Evolutionary conservation across 2,113 vertebrate species (phyloP), one percentile per base, ranked within the genome.

Genomic region (Notothenia coriiceps): DNA sequence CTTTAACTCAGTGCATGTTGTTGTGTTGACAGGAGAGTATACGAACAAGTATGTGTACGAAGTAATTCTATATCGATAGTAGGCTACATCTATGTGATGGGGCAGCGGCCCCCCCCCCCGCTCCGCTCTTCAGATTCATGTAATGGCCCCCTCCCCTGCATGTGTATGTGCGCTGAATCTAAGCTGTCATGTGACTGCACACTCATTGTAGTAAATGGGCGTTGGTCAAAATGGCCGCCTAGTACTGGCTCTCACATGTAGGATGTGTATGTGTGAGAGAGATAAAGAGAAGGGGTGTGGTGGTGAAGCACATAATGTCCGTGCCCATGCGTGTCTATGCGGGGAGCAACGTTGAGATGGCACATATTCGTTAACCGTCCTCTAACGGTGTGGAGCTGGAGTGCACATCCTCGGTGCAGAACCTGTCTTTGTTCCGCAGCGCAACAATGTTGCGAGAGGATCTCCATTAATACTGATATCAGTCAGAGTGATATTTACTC

Each of bases 141-240:
- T 77, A 75, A 82, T 85, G 83, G 86, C 64, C 79, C 56, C 17
- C 0, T 18, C 71, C 69, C 60, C 75, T 78, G 75, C 2, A 43
- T 68, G 60, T 54, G 62, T 66, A 74, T 78, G 43, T 67, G 65
- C 65, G 46, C 54, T 12, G 43, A 54, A 77, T 76, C 67, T 63
- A 50, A 29, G 68, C 78, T 14, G 70, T 84, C 86, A 91, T 29
- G 87, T 92, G 91, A 91, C 85, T n/a, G 70, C 84, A 63, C 84
- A 54, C 71, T 94, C 91, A 82, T 90, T 87, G 92, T 94, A 90
- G 91, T 94, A 95, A 94, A 92, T 94, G 94, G 94, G 94, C 94
- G 94, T 95, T 94, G 82, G 70, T 70, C 88, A 94, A 94, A 75
- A 95, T 95, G 94, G 93, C 94, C 50, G 93, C 88, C 75, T 59